Percentiles rank a stretch among this genome's conserved stretches.
These are phyloP conservation scores for Orchestia grillus DNA, from an alignment of 1,140 invertebrate species.

Conservation along the genomic window DNA sequence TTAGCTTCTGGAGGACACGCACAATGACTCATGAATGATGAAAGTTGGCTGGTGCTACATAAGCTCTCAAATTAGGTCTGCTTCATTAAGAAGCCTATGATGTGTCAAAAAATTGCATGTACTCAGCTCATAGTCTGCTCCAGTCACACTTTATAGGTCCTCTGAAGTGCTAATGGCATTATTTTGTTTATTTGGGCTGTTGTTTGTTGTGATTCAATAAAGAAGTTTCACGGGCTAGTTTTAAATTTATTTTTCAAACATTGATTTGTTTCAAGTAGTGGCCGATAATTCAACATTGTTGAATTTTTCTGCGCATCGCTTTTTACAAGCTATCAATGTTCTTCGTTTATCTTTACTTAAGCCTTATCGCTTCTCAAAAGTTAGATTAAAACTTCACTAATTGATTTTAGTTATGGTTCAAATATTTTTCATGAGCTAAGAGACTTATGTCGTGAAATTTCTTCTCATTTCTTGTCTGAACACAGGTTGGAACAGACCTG, in stretches of 20 bases:
- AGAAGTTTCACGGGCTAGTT: neutral
- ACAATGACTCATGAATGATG: neutral
- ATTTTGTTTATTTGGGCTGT: conserved; percentile 30
- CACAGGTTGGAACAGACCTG: too few species aligned
- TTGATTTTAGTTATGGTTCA: too few species aligned
- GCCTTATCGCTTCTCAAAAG: too few species aligned
- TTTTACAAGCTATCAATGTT: too few species aligned
- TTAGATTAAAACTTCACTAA: too few species aligned
- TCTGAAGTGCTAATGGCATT: neutral
- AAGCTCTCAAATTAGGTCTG: neutral
- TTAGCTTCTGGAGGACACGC: neutral
- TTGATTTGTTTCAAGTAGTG: too few species aligned
- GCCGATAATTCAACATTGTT: too few species aligned
- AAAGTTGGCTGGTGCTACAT: neutral
- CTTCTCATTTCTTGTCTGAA: too few species aligned
- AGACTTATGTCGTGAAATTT: too few species aligned
- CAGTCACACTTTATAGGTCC: neutral
- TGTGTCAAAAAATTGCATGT: conserved; percentile 3
- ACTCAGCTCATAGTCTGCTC: neutral
- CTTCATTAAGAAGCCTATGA: neutral
- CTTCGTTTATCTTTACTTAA: too few species aligned
- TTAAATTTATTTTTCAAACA: neutral
- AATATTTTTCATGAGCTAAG: too few species aligned
- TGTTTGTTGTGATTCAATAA: conserved; percentile 41
- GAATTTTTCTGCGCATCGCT: too few species aligned